Evolutionary conservation across 2,113 vertebrate species (phyloP), one percentile per base, ranked within the genome.

Genomic region (Rhadina sibilatrix): DNA sequence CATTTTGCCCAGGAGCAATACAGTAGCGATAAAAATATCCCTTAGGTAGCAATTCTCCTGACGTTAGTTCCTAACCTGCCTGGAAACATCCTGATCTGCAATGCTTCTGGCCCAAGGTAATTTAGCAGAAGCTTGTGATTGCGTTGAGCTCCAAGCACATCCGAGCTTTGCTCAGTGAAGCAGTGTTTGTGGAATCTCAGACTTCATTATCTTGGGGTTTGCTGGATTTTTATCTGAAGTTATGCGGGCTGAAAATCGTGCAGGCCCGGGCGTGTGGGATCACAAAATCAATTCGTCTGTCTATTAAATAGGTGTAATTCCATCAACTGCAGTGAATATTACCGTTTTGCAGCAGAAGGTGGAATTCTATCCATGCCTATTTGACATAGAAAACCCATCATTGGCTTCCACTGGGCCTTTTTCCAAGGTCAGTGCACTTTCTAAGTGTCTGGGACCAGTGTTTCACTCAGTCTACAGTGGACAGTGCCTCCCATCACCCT

Each of bases 221-320:
- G 90, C 69, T 86, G 83, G 90, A 89, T 95, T 94, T 96, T 92
- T 89, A 79, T 96, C 92, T 93, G 33, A 92, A 94, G 76, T 82
- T 94, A 68, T 71, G 40, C 76, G 53, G 72, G 79, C 61, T 95
- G 83, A 74, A 95, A 95, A 92, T 94, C 86, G 81, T 96, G 92
- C 80, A 68, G 46, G 68, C 21, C 76, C 12, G 16, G 92, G 57
- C 93, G 72, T 4, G 40, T 53, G 72, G 82, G 80, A 94, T 90
- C 90, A 82, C 89, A 90, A 94, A 96, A 96, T 96, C 90, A 87
- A 90, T 96, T 92, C 5, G 16, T 19, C 64, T 22, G 15, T 90
- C 92, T 94, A 81, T 95, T 94, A 92, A 95, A 95, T 81, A 92
- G 80, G 76, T 92, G 83, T 95, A 93, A 96, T 96, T 95, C 90